phyloP scores from a whole-genome alignment of 2,797 vertebrate species.

The Ptychadena robeensis region DNA sequence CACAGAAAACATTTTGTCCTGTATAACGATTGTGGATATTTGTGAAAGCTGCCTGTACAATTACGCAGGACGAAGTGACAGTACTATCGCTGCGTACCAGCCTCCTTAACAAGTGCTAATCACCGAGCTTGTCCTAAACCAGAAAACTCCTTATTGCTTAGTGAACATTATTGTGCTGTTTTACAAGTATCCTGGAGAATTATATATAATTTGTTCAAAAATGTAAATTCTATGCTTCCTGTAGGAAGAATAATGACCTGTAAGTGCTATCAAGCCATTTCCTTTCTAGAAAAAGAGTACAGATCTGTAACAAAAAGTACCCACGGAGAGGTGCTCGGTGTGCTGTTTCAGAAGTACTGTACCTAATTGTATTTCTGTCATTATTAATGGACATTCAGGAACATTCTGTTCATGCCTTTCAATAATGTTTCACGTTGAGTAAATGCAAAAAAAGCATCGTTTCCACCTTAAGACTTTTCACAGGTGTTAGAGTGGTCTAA shows the following conservation, averaged over 20 bases:
- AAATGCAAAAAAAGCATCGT: not conserved
- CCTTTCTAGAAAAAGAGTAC: not conserved
- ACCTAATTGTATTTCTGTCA: conserved; percentile 26
- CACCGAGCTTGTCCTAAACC: not conserved
- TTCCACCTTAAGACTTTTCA: not conserved
- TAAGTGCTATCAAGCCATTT: not conserved
- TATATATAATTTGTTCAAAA: not conserved
- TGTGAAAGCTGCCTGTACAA: not conserved
- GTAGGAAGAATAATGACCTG: not conserved
- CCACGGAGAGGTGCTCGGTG: conserved; percentile 1
- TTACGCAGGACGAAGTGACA: not conserved
- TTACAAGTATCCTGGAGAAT: not conserved
- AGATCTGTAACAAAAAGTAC: conserved; percentile 9
- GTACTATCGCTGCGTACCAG: not conserved
- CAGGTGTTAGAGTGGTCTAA: conserved; percentile 3
- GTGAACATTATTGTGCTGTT: conserved; percentile 7
- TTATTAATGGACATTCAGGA: conserved; percentile 28
- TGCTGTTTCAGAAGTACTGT: conserved; percentile 4
- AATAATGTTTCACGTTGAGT: not conserved
- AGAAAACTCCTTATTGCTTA: not conserved
- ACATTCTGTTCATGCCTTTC: conserved; percentile 11
- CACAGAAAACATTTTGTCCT: not conserved
- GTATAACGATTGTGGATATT: not conserved
- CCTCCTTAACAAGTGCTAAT: not conserved
- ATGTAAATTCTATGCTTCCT: not conserved